These are phyloP conservation scores for Nipponacmea schrenckii DNA, from an alignment of 2,888 invertebrate species.

Conservation along the genomic window DNA sequence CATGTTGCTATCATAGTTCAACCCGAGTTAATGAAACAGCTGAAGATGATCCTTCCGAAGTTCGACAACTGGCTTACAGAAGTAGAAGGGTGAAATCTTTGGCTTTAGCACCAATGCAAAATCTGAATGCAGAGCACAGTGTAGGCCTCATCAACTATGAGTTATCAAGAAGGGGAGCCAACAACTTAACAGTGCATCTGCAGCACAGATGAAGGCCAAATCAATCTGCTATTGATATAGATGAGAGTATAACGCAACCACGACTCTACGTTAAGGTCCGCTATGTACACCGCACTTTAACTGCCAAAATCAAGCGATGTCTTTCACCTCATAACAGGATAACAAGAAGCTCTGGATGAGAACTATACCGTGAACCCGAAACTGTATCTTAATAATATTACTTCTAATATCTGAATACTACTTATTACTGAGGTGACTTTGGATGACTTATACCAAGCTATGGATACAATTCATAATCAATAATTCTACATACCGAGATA, in stretches of 20 bases:
- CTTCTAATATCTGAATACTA: too few relatives aligned
- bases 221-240: background rate
- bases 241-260: background rate
- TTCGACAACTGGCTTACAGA: background rate
- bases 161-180: background rate
- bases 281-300: background rate
- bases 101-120: background rate
- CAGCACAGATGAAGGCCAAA: background rate
- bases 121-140: background rate
- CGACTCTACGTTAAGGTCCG: background rate
- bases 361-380: background rate
- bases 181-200: background rate
- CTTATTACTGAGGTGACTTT: background rate
- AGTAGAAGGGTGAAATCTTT: background rate
- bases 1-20: background rate
- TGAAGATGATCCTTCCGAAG: background rate
- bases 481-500: too few relatives aligned
- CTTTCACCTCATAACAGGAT: background rate
- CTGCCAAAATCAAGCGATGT: background rate
- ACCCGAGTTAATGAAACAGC: background rate
- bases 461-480: background rate
- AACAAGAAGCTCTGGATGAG: background rate
- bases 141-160: background rate
- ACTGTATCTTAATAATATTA: background rate
- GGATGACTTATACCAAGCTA: background rate